Evolutionary conservation across 1,140 invertebrate genomes (phyloP), one percentile per base, ranked within the genome.

Genomic region (Drosophila grimshawi): DNA sequence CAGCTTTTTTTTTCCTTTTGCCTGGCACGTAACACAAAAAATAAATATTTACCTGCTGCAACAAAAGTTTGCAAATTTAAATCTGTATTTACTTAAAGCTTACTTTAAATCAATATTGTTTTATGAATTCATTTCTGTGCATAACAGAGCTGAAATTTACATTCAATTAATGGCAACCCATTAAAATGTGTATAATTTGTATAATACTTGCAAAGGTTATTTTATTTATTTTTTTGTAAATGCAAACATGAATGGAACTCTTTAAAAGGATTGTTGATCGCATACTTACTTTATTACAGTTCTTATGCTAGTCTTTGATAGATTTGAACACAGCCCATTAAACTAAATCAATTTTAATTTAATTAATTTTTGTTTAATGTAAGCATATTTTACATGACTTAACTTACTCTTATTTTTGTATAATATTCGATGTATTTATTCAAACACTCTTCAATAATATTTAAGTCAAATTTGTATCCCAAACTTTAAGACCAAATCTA

Each of bases 61-160:
- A 43, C n/a, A 43, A 43, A 41, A 3, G 19, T 19, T 19, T 19
- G 19, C 19, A 19, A 62, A 69, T 78, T 81, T 65, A 53, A 53
- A 67, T 63, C 2, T 71, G 57, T 70, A 64, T 79, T 82, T 61
- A 59, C 70, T 75, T 75, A 3, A 11, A 61, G 10, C 27, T 43
- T 49, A 55, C 49, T 19, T 19, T 19, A 19, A 19, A 45, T 65
- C 60, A 57, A 60, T 60, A 65, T 39, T 8, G 8, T 37, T 59
- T 72, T 52, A 59, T 51, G 30, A 41, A 56, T 41, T 64, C 49
- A 60, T 33, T 45, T 19, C 19, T 10, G 19, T 48, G 10, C 43
- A 19, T 48, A 33, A 6, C 27, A 27, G 7, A 29, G 7, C 19
- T 2, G 7, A 8, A 55, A 32, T 33, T 51, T 29, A 43, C 60